Evolutionary conservation across 1,140 invertebrate genomes (phyloP).

Genomic region (Drosophila lini): DNA sequence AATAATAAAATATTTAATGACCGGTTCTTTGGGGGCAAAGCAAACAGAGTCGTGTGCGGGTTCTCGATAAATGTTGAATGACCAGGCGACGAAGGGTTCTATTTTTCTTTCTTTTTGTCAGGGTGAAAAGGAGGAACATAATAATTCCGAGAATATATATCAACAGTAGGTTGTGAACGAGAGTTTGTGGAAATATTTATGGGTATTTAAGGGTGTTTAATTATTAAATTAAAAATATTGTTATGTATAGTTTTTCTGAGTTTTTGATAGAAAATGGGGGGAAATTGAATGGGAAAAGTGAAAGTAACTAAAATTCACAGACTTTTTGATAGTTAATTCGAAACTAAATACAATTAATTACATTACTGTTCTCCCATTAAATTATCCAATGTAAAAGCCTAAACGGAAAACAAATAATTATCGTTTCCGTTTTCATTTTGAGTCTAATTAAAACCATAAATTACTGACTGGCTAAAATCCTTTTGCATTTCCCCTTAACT

Average conservation of each 20-base stretch:
- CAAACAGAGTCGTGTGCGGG: conserved; percentile 35
- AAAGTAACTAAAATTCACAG: fast-evolving
- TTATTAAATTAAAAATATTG: no score
- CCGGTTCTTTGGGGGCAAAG: conserved; percentile 30
- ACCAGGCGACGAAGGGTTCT: conserved; percentile 9
- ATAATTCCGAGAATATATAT: neutral
- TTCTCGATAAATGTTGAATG: conserved; percentile 47
- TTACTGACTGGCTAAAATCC: conserved; percentile 26
- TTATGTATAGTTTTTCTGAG: neutral
- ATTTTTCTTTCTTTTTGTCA: conserved; percentile 4
- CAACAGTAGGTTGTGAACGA: neutral
- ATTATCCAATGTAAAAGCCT: neutral
- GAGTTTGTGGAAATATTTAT: neutral
- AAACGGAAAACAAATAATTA: neutral
- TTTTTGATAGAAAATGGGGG: neutral
- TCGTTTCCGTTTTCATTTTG: conserved; percentile 6
- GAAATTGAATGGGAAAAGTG: neutral
- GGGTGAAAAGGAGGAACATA: neutral
- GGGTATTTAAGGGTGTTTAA: neutral
- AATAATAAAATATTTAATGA: conserved; percentile 63
- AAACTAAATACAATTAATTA: no score
- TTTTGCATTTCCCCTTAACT: conserved; percentile 40
- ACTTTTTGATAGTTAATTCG: no score
- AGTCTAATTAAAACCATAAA: conserved; percentile 64
- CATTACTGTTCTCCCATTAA: neutral